phyloP scores from a whole-genome alignment of 2,113 vertebrate genomes.

The Corapipo altera region DNA sequence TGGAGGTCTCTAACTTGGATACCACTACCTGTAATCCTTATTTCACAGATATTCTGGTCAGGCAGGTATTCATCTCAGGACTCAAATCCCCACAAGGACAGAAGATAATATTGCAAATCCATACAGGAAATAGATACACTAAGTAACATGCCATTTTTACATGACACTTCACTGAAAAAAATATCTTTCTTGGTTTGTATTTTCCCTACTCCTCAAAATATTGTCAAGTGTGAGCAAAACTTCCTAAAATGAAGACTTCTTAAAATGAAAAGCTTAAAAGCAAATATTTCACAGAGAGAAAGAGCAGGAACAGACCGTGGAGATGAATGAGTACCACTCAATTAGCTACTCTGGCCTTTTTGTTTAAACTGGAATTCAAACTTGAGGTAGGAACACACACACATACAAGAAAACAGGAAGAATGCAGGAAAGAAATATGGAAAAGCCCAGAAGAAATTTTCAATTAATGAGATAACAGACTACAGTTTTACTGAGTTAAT shows the following conservation, averaged over 20 bases:
- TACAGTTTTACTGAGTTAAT: not conserved
- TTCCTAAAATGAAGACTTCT: not conserved
- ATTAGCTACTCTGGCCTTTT: not conserved
- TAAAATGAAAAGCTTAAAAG: not conserved
- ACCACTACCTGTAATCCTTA: not conserved
- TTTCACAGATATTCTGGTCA: not conserved
- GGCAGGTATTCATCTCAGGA: not conserved
- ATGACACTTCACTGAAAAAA: not conserved
- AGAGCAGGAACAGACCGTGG: not conserved
- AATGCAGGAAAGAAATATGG: not conserved
- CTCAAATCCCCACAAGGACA: not conserved
- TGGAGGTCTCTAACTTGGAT: not conserved
- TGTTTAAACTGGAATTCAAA: not conserved
- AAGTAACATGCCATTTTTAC: not conserved
- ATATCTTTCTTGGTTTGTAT: not conserved
- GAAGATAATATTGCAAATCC: not conserved
- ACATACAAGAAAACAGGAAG: not conserved
- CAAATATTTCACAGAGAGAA: not conserved
- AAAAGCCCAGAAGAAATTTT: not conserved
- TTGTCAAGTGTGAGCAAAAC: not conserved
- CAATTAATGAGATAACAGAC: not conserved
- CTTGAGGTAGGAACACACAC: not conserved
- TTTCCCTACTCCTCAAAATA: not conserved
- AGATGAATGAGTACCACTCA: not conserved
- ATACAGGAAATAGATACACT: not conserved